Base-by-base conservation (phyloP, 2,888 invertebrate genomes). In the Tetragonula carbonaria region DNA sequence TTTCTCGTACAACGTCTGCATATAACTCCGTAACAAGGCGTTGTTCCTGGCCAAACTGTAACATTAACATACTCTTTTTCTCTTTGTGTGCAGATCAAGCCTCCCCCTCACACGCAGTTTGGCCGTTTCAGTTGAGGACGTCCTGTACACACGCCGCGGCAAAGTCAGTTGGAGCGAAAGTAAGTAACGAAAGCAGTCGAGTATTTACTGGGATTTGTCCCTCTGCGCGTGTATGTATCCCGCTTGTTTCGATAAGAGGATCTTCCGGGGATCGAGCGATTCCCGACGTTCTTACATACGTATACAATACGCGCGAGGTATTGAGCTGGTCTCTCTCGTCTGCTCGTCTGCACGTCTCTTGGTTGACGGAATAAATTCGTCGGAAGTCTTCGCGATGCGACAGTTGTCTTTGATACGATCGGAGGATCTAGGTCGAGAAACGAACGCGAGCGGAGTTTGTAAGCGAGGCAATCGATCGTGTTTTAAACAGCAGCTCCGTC, bases 231-330 rank as follows among this genome's bases (percentile, higher is more conserved):
- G 77, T 53, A 53, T 21, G 77, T 53, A 53, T 57, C 50, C 45
- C 18, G 65, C 77, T 21, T 62, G 51, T 59, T 67, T 78, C 71
- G 65, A 71, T 79, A 51, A 71, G 50, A 57, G 57, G 71, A 79
- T 78, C 23, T 28, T 28, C 51, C 2, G 13, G 63, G 21, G 70
- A 70, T 62, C 50, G 18, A 8, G 45, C 6, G n/a, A 28, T n/a
- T 28, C 2, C 8, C 38, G 38, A 8, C 45, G 45, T 45, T 45
- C 45, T 8, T 45, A 45, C 45, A 45, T 45, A 45, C 45, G 45
- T 45, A 2, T 11, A 45, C 45, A 45, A 45, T 45, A 45, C 45
- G 45, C 2, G 45, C 45, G 0, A 8, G 45, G 6, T 45, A 11
- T 23, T 23, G 28, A 28, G 28, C 28, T 28, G 28, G 28, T 28